A percentile compares a stretch with the other conserved stretches of the same genome.
These are phyloP conservation scores for Prenolepis imparis DNA, from an alignment of 2,888 invertebrate genomes.

Conservation along the genomic window DNA sequence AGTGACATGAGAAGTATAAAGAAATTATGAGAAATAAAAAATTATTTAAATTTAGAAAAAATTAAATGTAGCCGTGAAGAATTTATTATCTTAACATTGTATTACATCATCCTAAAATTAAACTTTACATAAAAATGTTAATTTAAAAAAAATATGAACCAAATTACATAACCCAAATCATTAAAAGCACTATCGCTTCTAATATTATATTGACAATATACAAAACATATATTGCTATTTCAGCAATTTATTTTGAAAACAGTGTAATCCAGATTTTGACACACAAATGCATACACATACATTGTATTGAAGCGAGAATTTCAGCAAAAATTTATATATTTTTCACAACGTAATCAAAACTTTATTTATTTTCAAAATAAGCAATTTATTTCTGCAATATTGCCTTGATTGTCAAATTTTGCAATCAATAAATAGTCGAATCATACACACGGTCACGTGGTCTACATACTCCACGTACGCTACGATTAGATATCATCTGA, in stretches of 20 bases:
- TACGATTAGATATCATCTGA: slow-evolving; percentile 30
- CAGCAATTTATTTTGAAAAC: background rate
- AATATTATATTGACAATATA: background rate
- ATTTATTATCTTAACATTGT: background rate
- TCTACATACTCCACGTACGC: background rate
- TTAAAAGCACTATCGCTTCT: background rate
- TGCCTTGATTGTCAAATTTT: background rate
- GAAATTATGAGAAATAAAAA: background rate
- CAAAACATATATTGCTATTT: background rate
- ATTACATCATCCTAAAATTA: background rate
- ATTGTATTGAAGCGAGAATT: background rate
- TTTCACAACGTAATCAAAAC: background rate
- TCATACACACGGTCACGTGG: background rate
- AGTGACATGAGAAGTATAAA: background rate
- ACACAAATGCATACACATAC: background rate
- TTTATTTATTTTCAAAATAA: slow-evolving; percentile 3
- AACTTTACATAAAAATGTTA: background rate
- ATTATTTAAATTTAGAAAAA: background rate
- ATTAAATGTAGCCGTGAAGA: background rate
- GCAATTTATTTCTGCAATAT: background rate
- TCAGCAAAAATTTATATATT: background rate
- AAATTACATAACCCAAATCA: background rate
- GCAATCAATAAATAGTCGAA: background rate
- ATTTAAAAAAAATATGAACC: slow-evolving; percentile 2
- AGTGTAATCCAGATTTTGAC: background rate